A percentile compares a stretch with the other conserved stretches of the same genome.
Evolutionary conservation across 2,113 vertebrate genomes (phyloP).

Genomic region (Phylloscopus trochiloides): DNA sequence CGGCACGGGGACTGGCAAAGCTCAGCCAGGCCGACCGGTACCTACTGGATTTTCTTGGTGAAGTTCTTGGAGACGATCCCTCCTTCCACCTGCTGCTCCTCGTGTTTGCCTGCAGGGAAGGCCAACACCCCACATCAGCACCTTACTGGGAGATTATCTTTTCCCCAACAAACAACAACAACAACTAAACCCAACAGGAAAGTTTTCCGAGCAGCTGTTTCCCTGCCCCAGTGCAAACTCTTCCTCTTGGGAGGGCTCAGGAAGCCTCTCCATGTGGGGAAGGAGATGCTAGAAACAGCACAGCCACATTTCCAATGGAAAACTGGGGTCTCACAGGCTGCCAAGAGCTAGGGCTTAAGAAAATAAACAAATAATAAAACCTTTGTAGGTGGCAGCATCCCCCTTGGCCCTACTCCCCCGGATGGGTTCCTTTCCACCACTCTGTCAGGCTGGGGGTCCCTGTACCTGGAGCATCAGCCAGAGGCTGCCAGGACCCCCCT

Average conservation of each 20-base stretch:
- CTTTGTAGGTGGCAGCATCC: not conserved
- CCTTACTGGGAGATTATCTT: not conserved
- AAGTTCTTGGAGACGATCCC: conserved; percentile 98
- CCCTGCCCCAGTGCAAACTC: not conserved
- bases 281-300: not conserved
- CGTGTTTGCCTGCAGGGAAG: conserved; percentile 84
- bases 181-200: not conserved
- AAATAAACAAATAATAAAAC: not conserved
- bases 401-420: rapidly evolving
- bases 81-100: conserved; percentile 95
- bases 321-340: not conserved
- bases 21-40: not conserved
- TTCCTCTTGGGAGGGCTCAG: not conserved
- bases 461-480: not conserved
- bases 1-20: rapidly evolving
- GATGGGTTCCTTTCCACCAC: not conserved
- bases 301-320: not conserved
- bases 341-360: not conserved
- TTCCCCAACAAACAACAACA: not conserved
- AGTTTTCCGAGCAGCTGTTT: not conserved
- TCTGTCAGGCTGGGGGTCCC: not conserved
- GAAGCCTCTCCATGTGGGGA: not conserved
- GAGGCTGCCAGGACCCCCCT: rapidly evolving
- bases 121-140: not conserved
- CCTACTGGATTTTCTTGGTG: conserved; percentile 99